Evolutionary conservation across 2,888 invertebrate species (phyloP).

Genomic region (Tiphia femorata): DNA sequence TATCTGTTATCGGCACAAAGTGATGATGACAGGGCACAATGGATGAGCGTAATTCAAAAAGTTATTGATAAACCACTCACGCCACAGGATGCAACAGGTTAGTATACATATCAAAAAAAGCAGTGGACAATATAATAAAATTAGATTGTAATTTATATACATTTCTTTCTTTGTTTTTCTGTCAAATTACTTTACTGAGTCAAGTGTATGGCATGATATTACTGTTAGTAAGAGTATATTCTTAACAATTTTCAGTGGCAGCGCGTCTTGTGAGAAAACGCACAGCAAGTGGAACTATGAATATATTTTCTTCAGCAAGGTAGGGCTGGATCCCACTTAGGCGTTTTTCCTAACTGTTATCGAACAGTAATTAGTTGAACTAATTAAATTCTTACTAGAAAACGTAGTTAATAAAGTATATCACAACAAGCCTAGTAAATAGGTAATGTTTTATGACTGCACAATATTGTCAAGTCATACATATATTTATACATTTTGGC

Average conservation of each 20-base stretch:
- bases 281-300: conserved; percentile 80
- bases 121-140: no score
- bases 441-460: conserved; percentile 19
- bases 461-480: conserved; percentile 25
- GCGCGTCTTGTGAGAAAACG: conserved; percentile 80
- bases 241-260: conserved; percentile 73
- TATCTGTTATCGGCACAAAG: conserved; percentile 83
- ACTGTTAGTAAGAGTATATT: background rate
- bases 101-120: background rate
- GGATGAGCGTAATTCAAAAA: conserved; percentile 83
- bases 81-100: conserved; percentile 83
- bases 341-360: conserved; percentile 50
- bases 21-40: conserved; percentile 82
- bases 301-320: conserved; percentile 80
- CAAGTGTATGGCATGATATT: background rate
- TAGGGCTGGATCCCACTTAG: conserved; percentile 70
- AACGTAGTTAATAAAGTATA: conserved; percentile 26
- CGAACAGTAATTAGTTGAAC: conserved; percentile 39
- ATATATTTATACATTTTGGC: conserved; percentile 33
- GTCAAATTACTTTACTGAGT: no score
- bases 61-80: conserved; percentile 82
- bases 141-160: no score
- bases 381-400: conserved; percentile 32
- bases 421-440: conserved; percentile 25
- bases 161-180: no score